phyloP scores from a whole-genome alignment of 53 echinoderm and acorn worm genomes.

The Actinopyga echinites region DNA sequence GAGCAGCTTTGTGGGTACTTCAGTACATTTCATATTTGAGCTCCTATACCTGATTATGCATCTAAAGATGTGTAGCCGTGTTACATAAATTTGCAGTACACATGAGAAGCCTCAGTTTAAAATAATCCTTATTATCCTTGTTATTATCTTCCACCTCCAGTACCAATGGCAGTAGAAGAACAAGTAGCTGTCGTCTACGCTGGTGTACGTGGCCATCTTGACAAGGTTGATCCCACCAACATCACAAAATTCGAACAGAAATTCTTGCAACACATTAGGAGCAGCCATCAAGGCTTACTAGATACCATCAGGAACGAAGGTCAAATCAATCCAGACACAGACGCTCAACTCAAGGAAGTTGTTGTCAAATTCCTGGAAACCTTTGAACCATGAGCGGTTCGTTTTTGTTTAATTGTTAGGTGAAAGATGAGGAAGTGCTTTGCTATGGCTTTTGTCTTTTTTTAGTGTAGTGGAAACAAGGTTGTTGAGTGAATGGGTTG shows the following conservation, averaged over 20 bases:
- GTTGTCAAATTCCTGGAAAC: constrained; percentile 87
- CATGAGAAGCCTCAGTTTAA: too few species aligned
- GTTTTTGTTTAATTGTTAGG: too few species aligned
- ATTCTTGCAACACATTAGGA: constrained; percentile 86
- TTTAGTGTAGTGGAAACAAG: too few species aligned
- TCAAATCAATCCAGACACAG: constrained; percentile 70
- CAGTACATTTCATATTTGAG: too few species aligned
- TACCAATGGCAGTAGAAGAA: constrained; percentile 98
- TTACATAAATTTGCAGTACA: too few species aligned
- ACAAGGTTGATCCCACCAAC: constrained; percentile 91
- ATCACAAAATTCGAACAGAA: constrained; percentile 86
- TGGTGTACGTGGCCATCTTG: constrained; percentile 94
- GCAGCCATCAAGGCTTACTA: constrained; percentile 82
- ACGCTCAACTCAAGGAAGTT: constrained; percentile 79
- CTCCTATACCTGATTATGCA: too few species aligned
- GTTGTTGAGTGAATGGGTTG: too few species aligned
- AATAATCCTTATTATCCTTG: too few species aligned
- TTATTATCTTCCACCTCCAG: constrained; percentile 50
- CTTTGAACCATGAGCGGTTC: constrained; percentile 70
- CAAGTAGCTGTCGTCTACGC: constrained; percentile 97
- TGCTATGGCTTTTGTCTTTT: too few species aligned
- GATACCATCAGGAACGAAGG: constrained; percentile 72
- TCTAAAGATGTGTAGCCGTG: too few species aligned
- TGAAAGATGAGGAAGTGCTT: too few species aligned
- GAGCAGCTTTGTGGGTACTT: too few species aligned